Conservation (phyloP, 1,140 invertebrate species). For the Trinorchestia longiramus region DNA sequence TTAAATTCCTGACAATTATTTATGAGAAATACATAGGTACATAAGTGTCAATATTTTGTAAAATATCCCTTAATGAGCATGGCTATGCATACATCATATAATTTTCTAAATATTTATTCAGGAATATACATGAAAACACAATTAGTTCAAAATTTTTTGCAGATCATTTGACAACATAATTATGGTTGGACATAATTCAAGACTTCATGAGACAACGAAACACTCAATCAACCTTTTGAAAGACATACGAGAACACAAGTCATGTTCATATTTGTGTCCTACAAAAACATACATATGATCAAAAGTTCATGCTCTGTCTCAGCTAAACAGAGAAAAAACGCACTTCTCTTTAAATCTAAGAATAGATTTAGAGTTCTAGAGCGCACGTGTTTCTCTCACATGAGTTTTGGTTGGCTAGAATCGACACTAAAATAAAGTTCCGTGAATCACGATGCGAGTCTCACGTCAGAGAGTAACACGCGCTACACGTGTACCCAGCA, state of each 20-base stretch:
- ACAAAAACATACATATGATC: neutral
- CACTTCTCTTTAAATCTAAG: neutral
- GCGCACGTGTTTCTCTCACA: neutral
- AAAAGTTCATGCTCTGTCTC: neutral
- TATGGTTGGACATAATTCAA: neutral
- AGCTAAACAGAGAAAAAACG: neutral
- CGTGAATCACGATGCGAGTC: neutral
- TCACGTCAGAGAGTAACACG: neutral
- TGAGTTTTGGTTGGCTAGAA: constrained; percentile 29
- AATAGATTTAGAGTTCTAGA: neutral
- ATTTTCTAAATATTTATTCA: no score
- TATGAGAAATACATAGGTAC: no score
- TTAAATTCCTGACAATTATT: no score
- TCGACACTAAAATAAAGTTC: constrained; percentile 25
- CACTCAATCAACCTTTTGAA: neutral
- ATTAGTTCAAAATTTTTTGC: neutral
- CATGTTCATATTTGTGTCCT: neutral
- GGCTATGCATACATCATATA: no score
- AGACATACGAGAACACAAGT: no score
- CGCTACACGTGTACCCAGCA: neutral
- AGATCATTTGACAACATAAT: no score
- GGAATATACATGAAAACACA: no score
- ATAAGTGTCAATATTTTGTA: no score
- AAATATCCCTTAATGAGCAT: no score
- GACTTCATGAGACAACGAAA: neutral